Evolutionary conservation across 2,888 invertebrate species (phyloP), one percentile per base, ranked within the genome.

Genomic region (Drosophila ustulata): DNA sequence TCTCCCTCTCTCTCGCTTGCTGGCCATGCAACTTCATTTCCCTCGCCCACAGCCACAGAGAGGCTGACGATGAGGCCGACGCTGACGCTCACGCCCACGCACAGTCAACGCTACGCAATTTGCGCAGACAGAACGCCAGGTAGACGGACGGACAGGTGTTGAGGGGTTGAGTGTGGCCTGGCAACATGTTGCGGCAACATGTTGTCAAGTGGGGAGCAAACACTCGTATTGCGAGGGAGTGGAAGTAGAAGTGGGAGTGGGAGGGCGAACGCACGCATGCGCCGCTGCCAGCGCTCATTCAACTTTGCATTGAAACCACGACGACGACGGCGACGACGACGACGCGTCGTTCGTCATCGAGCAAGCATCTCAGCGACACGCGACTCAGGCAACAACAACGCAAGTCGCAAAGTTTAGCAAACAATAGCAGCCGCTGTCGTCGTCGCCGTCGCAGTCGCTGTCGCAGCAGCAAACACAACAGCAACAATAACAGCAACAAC

Each of bases 291-390:
- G 69, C 71, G 80, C 83, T 73, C 81, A 82, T 85, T 81, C 86
- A 81, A 85, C 82, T 81, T 82, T 72, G 85, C 82, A 71, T 66
- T 53, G 37, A 55, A 50, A 6, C 51, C 23, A 43, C 56, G 52
- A 23, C 39, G 62, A 26, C 51, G 46, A 9, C 41, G 28, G 4
- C 58, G 41, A 9, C 56, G 50, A 41, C 69, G 45, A n/a, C 37
- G 37, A 37, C 13, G 13, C 65, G 34, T 53, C 68, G 75, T 79
- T 78, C 80, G 78, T 78, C 78, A 78, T 79, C 71, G 73, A 32
- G 23, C 64, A 76, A 86, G 71, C 80, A 86, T 82, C 80, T 76
- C 66, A 43, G 64, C 61, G 82, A 82, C 80, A 85, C 81, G 86
- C 86, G 80, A 80, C 80, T 80, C 67, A 45, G 49, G 50, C 47